These are phyloP conservation scores for Protonemura montana DNA, from an alignment of 2,888 invertebrate genomes.

Conservation along the genomic window DNA sequence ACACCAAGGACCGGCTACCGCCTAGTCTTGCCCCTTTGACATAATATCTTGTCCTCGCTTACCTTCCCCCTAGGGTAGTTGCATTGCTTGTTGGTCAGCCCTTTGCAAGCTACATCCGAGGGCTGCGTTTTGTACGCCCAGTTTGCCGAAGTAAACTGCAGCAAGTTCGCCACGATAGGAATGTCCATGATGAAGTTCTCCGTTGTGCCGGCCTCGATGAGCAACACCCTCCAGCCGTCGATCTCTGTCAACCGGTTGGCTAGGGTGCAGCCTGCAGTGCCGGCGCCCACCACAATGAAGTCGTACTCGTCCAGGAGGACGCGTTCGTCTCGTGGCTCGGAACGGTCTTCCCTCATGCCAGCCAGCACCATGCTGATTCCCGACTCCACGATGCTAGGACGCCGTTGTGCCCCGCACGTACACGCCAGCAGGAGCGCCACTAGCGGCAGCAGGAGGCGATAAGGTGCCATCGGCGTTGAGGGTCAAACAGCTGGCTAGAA, in stretches of 20 bases:
- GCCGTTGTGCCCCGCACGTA: not conserved
- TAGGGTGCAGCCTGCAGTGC: conserved; percentile 59
- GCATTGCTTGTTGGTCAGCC: conserved; percentile 77
- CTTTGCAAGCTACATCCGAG: conserved; percentile 74
- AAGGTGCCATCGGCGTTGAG: not conserved
- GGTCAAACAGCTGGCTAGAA: not conserved
- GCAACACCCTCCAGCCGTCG: conserved; percentile 70
- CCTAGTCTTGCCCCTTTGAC: too few relatives aligned
- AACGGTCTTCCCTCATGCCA: conserved; percentile 56
- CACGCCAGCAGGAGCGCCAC: not conserved
- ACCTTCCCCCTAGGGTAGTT: conserved; percentile 68
- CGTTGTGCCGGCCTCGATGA: conserved; percentile 75
- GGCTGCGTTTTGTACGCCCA: conserved; percentile 83
- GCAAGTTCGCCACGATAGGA: conserved; percentile 74
- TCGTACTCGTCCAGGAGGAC: conserved; percentile 60
- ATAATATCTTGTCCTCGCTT: not conserved
- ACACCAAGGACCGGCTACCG: too few relatives aligned
- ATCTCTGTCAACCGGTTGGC: conserved; percentile 61
- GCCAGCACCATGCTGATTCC: conserved; percentile 33
- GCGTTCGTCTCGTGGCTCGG: conserved; percentile 63
- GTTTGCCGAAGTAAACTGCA: conserved; percentile 76
- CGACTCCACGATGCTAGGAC: conserved; percentile 42
- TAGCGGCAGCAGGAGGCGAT: not conserved
- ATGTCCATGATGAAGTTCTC: conserved; percentile 80
- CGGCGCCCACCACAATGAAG: conserved; percentile 60